These are phyloP conservation scores for Pteria penguin DNA, from an alignment of 2,888 invertebrate genomes.

Conservation along the genomic window DNA sequence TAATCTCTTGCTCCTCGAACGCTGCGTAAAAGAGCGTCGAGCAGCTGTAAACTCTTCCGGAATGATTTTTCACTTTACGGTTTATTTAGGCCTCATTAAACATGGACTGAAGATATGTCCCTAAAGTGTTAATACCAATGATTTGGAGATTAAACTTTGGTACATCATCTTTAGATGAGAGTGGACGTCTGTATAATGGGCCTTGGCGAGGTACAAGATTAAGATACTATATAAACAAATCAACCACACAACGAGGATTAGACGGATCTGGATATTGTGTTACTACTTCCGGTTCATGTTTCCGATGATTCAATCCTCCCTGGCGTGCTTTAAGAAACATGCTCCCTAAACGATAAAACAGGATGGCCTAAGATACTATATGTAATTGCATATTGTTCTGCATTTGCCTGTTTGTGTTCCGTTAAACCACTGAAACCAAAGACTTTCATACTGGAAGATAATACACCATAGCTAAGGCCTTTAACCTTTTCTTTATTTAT, in stretches of 20 bases:
- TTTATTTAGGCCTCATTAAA: neutral
- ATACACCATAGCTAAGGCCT: neutral
- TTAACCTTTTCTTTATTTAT: neutral
- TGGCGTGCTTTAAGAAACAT: too few species aligned
- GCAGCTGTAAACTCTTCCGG: constrained; percentile 1
- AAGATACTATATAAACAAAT: neutral
- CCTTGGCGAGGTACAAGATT: neutral
- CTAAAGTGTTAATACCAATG: constrained; percentile 4
- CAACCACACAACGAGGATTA: constrained; percentile 6
- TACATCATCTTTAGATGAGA: neutral
- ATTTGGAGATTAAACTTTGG: neutral
- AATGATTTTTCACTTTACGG: constrained; percentile 4
- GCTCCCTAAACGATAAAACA: too few species aligned
- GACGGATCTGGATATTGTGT: neutral
- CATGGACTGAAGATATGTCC: neutral
- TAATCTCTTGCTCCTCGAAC: constrained; percentile 10
- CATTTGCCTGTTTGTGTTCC: neutral
- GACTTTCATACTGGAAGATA: neutral
- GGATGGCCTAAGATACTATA: too few species aligned
- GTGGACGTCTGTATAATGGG: neutral
- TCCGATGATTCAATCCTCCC: neutral
- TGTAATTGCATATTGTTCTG: neutral
- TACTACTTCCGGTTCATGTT: neutral
- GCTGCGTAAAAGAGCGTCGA: neutral
- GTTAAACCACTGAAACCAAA: neutral